Base-by-base conservation (phyloP, 2,888 invertebrate genomes). In the Andrena dorsata region DNA sequence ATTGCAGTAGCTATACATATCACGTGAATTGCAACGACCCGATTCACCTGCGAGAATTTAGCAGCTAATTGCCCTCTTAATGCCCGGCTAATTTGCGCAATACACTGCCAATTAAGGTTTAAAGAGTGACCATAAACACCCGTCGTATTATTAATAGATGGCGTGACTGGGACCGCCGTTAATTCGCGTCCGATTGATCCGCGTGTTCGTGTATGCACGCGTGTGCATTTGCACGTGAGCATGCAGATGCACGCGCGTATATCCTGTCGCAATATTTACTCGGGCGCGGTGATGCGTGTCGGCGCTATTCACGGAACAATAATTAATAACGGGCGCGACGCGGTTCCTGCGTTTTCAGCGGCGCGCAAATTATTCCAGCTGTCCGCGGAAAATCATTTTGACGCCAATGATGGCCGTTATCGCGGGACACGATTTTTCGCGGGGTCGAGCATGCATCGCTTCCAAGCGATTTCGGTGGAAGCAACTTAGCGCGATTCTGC, bases 311-410 rank as follows among this genome's bases (percentile, higher is more conserved):
- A 28, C 76, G 47, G 77, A 82, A 79, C 70, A 76, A 88, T 88
- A 88, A 88, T 86, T 88, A 83, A 86, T 82, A 86, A 82, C 64
- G 47, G 60, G 68, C 58, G 41, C 68, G 23, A 58, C 49, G 51
- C 56, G 26, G 66, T 8, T 28, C 47, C 47, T 35, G 35, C 56
- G 49, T 41, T 65, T 78, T 65, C 60, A 53, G 4, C 58, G 28
- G 28, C 58, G 65, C 64, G 51, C 69, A 56, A 71, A 80, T 75
- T 83, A 74, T 75, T 80, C 71, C 64, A 28, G 28, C 65, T 66
- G 71, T 78, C 66, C 65, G 72, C 69, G 68, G 69, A 49, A 70
- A 75, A 63, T 82, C 49, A 58, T 71, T 66, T 58, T 23, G 28
- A 23, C 13, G n/a, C 23, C 47, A 20, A 8, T 28, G 20, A 30